A percentile compares a stretch with the other conserved stretches of the same genome.
phyloP scores from a whole-genome alignment of 2,797 vertebrate species.

The Lacerta viridis region DNA sequence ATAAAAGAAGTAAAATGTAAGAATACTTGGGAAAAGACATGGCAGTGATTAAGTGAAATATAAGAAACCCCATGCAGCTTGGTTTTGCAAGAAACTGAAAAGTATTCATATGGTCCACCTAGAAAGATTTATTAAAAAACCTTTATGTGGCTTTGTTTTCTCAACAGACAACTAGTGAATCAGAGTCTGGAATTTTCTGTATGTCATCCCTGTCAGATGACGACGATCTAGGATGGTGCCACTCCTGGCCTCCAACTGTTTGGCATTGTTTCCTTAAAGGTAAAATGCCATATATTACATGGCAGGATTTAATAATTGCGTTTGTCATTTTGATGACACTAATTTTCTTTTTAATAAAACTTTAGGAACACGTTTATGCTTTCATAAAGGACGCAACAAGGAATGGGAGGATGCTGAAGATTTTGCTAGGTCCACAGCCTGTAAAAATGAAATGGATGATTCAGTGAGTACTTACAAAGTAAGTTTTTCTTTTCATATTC shows the following conservation, averaged over 20 bases:
- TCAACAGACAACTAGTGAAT: slow-evolving; percentile 92
- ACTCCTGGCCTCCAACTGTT: slow-evolving; percentile 95
- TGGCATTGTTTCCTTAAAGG: slow-evolving; percentile 99
- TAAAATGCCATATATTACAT: slow-evolving; percentile 67
- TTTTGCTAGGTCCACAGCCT: slow-evolving; percentile 87
- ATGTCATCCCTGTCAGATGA: slow-evolving; percentile 98
- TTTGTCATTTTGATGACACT: not conserved
- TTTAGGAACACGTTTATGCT: slow-evolving; percentile 94
- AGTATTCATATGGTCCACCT: not conserved
- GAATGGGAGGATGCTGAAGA: slow-evolving; percentile 97
- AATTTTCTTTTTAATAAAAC: slow-evolving; percentile 39
- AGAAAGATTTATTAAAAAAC: not conserved
- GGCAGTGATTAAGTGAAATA: not conserved
- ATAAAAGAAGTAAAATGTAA: not conserved
- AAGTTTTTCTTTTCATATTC: slow-evolving; percentile 16
- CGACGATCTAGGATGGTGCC: slow-evolving; percentile 98
- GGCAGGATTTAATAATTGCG: not conserved
- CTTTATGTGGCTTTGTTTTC: slow-evolving; percentile 51
- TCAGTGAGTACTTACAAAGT: slow-evolving; percentile 79
- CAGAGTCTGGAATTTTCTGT: slow-evolving; percentile 96
- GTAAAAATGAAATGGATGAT: slow-evolving; percentile 86
- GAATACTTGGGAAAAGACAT: not conserved
- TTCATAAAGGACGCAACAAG: slow-evolving; percentile 92
- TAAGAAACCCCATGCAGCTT: not conserved
- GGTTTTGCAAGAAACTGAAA: not conserved